Evolutionary conservation across 2,888 invertebrate species (phyloP).

Genomic region (Malthinus flaveolus): DNA sequence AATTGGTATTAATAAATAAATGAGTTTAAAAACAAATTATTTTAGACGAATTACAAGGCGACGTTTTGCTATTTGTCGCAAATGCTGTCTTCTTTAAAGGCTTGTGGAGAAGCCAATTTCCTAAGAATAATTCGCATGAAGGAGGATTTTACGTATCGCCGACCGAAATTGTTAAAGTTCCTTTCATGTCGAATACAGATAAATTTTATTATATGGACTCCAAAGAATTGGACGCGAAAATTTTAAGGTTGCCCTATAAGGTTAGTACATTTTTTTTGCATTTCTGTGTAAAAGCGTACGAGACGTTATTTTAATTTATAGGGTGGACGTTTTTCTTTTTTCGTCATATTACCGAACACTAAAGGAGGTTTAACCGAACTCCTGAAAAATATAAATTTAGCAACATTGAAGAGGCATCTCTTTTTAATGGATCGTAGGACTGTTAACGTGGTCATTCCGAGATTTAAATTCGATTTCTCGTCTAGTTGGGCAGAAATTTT

Average conservation of each 20-base stretch:
- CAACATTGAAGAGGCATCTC: constrained; percentile 60
- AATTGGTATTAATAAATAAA: not conserved
- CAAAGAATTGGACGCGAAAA: constrained; percentile 66
- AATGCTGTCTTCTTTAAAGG: constrained; percentile 85
- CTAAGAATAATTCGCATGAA: constrained; percentile 61
- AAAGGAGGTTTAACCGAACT: constrained; percentile 65
- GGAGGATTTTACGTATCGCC: constrained; percentile 65
- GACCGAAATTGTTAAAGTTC: constrained; percentile 55
- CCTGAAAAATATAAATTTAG: constrained; percentile 61
- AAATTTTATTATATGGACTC: constrained; percentile 69
- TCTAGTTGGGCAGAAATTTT: constrained; percentile 64
- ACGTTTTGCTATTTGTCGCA: constrained; percentile 67
- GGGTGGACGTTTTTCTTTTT: constrained; percentile 76
- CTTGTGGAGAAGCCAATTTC: constrained; percentile 73
- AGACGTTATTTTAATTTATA: constrained; percentile 47
- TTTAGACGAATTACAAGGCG: constrained; percentile 62
- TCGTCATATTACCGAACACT: constrained; percentile 70
- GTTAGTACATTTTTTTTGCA: constrained; percentile 51
- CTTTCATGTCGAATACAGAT: constrained; percentile 72
- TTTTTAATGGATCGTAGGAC: constrained; percentile 61
- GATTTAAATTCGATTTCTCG: constrained; percentile 74
- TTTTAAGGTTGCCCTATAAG: constrained; percentile 73
- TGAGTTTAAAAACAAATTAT: constrained; percentile 20
- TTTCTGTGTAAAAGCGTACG: too few species aligned
- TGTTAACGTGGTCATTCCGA: constrained; percentile 70